A percentile compares a stretch with the other conserved stretches of the same genome.
Evolutionary conservation across 2,797 vertebrate species (phyloP).

Genomic region (Oreonectes daqikongensis): DNA sequence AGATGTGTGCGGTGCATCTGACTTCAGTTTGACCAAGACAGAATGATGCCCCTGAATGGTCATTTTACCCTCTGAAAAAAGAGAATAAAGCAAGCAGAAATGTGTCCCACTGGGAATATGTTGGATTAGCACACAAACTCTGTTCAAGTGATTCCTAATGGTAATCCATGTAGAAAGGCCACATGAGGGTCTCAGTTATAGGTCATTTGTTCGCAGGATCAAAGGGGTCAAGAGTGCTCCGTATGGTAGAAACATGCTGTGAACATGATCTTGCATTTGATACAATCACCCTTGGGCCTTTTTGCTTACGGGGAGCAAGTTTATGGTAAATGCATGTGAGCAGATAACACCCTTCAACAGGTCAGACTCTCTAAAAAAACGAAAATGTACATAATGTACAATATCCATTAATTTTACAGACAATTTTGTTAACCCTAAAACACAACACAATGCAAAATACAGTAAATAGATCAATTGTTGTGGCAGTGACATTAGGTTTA

Average conservation of each 20-base stretch:
- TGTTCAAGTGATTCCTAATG: slow-evolving; percentile 28
- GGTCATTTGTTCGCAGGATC: slow-evolving; percentile 37
- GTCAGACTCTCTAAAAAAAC: no score
- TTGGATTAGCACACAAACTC: slow-evolving; percentile 24
- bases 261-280: slow-evolving; percentile 30
- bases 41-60: background rate
- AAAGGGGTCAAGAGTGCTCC: slow-evolving; percentile 45
- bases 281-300: slow-evolving; percentile 19
- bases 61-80: slow-evolving; percentile 4
- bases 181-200: slow-evolving; percentile 37
- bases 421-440: no score
- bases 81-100: background rate
- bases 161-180: slow-evolving; percentile 39
- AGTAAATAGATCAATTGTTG: no score
- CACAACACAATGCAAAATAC: no score
- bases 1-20: slow-evolving; percentile 13
- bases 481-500: no score
- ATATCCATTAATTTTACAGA: no score
- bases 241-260: slow-evolving; percentile 41
- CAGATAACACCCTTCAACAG: background rate
- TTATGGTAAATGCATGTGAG: background rate
- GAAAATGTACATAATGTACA: no score
- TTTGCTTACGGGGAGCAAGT: background rate
- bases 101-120: slow-evolving; percentile 19
- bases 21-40: slow-evolving; percentile 14